Evolutionary conservation across 2,113 vertebrate genomes (phyloP), one percentile per base, ranked within the genome.

Genomic region (Neodontobutis hainanensis): DNA sequence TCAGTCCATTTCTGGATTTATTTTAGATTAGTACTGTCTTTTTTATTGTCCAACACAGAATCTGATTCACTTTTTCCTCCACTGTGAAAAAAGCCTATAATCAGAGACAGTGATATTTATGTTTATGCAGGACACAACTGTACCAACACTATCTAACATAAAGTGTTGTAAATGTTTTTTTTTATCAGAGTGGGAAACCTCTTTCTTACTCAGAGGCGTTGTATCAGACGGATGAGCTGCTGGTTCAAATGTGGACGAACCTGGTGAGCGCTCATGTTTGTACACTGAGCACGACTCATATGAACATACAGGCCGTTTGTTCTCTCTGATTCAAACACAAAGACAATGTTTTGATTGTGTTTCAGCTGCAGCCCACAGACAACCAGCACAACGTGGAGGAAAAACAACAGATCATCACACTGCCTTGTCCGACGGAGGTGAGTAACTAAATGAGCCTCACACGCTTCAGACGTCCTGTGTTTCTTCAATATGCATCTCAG

Each of bases 221-320:
- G 16, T 68, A 49, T 4, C 81, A 82, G 44, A 82, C 68, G 14
- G 80, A 91, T 55, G 60, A 68, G 27, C 70, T 90, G 63, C 63
- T 78, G 65, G 48, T 90, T 47, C 88, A 89, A 78, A 70, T 89
- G 83, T 92, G 91, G 91, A 73, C 60, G 6, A 88, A 88, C 73
- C 58, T 92, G 88, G 91, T 92, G 72, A 86, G 89, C 14, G 15
- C 46, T 35, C 11, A 46, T 11, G 10, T 45, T 45, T 46, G 43
- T 14, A 59, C 27, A 5, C 8, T 5, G 40, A 38, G 46, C 11
- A 16, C 15, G 8, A 14, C 11, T 48, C 43, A 42, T 38, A 32
- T 40, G 49, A 11, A 68, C 44, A 66, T 8, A 44, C 14, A 53
- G n/a, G 15, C 50, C 43, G 16, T 8, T 51, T 77, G 56, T 82